Percentiles rank a stretch among this genome's conserved stretches.
These are phyloP conservation scores for Zaprionus kolodkinae DNA, from an alignment of 1,140 invertebrate genomes.

Conservation along the genomic window DNA sequence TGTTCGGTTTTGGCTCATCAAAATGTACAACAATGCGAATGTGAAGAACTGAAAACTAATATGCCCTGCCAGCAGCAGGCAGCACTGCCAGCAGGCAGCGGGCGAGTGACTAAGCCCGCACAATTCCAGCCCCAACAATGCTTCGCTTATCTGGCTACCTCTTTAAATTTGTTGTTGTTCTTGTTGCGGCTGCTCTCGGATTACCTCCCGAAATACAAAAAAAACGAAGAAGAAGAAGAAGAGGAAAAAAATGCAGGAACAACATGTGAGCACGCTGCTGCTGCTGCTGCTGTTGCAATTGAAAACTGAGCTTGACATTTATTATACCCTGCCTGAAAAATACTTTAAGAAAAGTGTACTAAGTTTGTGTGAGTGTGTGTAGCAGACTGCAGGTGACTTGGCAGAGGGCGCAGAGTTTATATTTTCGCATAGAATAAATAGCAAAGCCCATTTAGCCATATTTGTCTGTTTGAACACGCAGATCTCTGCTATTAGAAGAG, in stretches of 20 bases:
- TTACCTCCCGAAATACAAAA: conserved; percentile 59
- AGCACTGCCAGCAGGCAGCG: conserved; percentile 14
- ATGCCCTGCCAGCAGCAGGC: conserved; percentile 47
- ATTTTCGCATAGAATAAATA: too few species aligned
- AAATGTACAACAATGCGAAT: conserved; percentile 61
- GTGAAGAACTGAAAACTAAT: conserved; percentile 70
- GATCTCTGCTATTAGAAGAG: too few species aligned
- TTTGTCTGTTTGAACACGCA: too few species aligned
- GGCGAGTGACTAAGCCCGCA: conserved; percentile 75
- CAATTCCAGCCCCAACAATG: conserved; percentile 24
- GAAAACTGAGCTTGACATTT: conserved; percentile 77
- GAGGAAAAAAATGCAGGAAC: conserved; percentile 7
- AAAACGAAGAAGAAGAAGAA: background rate
- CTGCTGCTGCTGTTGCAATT: conserved; percentile 56
- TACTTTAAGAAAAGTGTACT: too few species aligned
- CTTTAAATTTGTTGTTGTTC: conserved; percentile 43
- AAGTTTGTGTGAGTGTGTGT: too few species aligned
- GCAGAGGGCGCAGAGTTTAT: too few species aligned
- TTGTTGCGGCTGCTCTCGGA: conserved; percentile 58
- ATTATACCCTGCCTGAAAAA: conserved; percentile 1
- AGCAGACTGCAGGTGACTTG: too few species aligned
- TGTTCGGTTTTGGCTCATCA: conserved; percentile 49
- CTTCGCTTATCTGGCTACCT: conserved; percentile 45
- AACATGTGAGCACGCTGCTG: conserved; percentile 32
- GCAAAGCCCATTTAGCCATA: too few species aligned